Base-by-base conservation (phyloP, 2,797 vertebrate species). In the Thalassophryne amazonica region DNA sequence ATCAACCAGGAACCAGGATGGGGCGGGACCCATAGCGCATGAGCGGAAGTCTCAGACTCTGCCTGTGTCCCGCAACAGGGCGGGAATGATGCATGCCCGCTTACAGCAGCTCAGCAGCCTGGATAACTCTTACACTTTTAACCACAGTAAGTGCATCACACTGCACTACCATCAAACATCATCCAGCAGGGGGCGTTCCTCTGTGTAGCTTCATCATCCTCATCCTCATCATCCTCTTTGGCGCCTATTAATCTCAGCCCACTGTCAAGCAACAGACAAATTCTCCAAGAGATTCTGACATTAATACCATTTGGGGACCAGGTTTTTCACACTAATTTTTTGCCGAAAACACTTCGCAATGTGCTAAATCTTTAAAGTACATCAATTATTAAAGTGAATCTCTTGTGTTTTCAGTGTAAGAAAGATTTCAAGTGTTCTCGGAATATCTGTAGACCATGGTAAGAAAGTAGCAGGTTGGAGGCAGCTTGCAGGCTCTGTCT, bases 11-110 rank as follows among this genome's bases (percentile, higher is more conserved):
- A 97, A 92, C 94, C 96, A 97, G 93, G 96, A 98, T 84, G 95
- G 94, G 92, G 94, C 95, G 90, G 96, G 95, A 92, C 90, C 92
- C 60, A 91, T 97, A 92, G 91, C 93, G 91, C 95, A 98, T 88
- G 97, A 98, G 89, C 94, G 96, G 91, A 99, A 97, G 88, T 96
- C 97, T 96, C 97, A 99, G 94, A 99, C 97, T 93, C 94, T 99
- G 89, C 97, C 97, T 93, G 96, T 98, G 93, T 97, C 96, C 91
- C 97, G 97, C 93, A 97, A 94, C 94, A 98, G 96, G 93, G 93
- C 96, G 87, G 96, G 95, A 87, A 93, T 96, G 91, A 93, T 96
- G 95, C 97, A 99, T 92, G 94, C 94, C 91, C 96, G 97, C 94
- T 95, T 99, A 89, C 96, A 98, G 86, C 97, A 98, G 90, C 95